Base-by-base conservation (phyloP, 2,888 invertebrate species). In the Portevinia maculata region DNA sequence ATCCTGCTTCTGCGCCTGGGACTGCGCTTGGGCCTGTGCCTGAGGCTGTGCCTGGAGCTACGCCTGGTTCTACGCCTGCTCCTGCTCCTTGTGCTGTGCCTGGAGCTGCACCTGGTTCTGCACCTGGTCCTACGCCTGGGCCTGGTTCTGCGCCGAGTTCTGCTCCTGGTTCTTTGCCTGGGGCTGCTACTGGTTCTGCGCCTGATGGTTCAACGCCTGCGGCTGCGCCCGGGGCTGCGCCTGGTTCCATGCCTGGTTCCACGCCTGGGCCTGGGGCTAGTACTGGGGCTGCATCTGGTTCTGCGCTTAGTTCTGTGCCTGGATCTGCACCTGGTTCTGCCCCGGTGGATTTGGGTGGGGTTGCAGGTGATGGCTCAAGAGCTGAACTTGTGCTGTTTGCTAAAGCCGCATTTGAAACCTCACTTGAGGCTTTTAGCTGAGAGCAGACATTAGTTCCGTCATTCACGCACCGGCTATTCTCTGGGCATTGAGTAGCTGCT, bases 381-480 rank as follows among this genome's bases (percentile, higher is more conserved):
- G 24, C 3, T 3, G 37, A 0, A 39, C 1, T 13, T 7, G 21
- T 3, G 2, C 9, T 8, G 30, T 62, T 34, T 1, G 11, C 24
- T 15, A 52, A 34, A 8, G 11, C 64, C 6, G 39, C 30, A 0
- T 21, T 52, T 17, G 62, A 30, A 1, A 28, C 57, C n/a, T 60
- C 74, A 1, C 52, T 41, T 41, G 52, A 46, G 8, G 86, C 79
- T 46, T 87, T 89, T 1, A 88, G 28, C 0, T 87, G 85, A 11
- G 88, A 85, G 75, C 90, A 90, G 50, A 89, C 87, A 60, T 87
- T 86, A 8, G 86, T 71, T 7, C 89, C 89, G 79, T 88, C 87
- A 75, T 88, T 89, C 0, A 89, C 86, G 74, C 90, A 90, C 11
- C 89, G 88, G 0, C 87, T 87, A 9, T 86, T 86, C 0, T 50